A percentile compares a stretch with the other conserved stretches of the same genome.
Conservation (phyloP, 1,140 invertebrate species). For the Papilio helenus region DNA sequence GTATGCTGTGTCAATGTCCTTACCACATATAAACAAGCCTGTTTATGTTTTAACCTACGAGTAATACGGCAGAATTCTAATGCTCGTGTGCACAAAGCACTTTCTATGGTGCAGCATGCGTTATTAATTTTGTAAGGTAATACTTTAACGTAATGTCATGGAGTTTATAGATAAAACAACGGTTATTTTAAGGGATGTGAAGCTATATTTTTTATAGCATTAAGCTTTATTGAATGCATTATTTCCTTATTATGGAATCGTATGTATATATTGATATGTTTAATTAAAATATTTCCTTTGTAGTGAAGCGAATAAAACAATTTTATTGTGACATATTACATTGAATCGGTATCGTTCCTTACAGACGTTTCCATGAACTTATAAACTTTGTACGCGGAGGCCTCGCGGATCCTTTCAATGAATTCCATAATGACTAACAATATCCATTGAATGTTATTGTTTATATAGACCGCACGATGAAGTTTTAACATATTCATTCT, state of each 20-base stretch:
- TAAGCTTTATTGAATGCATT: not conserved
- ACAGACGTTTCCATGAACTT: slow-evolving; percentile 33
- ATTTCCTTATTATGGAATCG: not conserved
- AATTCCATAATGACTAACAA: slow-evolving; percentile 31
- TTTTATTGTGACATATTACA: slow-evolving; percentile 16
- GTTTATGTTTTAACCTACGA: slow-evolving; percentile 33
- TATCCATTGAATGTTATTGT: slow-evolving; percentile 28
- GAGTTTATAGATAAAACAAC: not conserved
- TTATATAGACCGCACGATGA: slow-evolving; percentile 8
- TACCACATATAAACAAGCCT: slow-evolving; percentile 52
- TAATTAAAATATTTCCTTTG: not conserved
- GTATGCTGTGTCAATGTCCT: slow-evolving; percentile 67
- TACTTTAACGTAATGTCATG: not conserved
- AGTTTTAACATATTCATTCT: not conserved
- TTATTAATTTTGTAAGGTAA: not conserved
- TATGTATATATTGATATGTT: not conserved
- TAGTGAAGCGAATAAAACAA: not conserved
- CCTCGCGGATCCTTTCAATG: slow-evolving; percentile 26
- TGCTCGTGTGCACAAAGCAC: not conserved
- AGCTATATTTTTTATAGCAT: too few species aligned
- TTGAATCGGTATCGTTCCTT: not conserved
- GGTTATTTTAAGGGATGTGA: not conserved
- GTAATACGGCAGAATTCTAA: slow-evolving; percentile 32
- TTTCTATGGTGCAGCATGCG: not conserved
- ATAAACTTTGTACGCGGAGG: slow-evolving; percentile 35